phyloP scores from a whole-genome alignment of 64 coral and sea anemone genomes.

The Stichodactyla mertensii region DNA sequence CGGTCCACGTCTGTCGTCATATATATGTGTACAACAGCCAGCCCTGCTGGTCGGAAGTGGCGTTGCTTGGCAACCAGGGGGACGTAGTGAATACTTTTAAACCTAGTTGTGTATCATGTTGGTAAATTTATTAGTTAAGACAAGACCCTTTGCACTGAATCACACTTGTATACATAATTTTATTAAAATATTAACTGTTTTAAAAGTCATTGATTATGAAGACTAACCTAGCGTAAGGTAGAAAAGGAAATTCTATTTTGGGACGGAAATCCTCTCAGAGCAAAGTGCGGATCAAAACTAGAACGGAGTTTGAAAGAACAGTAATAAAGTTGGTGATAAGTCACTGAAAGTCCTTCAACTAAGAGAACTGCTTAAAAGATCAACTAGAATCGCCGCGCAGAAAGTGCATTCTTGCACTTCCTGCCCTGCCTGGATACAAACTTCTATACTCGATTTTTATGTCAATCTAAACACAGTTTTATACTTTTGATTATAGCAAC shows the following conservation, averaged over 20 bases:
- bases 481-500: constrained; percentile 5
- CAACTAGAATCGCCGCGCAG: too few species aligned
- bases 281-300: too few species aligned
- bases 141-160: not conserved
- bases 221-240: too few species aligned
- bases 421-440: not conserved
- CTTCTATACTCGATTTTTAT: not conserved
- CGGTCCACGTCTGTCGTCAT: not conserved
- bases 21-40: not conserved
- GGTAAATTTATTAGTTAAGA: not conserved
- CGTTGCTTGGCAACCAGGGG: not conserved
- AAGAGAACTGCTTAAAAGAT: too few species aligned
- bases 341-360: too few species aligned
- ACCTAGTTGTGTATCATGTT: not conserved
- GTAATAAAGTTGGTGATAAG: too few species aligned
- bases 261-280: too few species aligned
- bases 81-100: not conserved
- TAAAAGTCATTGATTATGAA: too few species aligned
- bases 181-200: not conserved
- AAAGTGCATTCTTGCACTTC: not conserved
- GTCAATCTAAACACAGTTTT: not conserved
- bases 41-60: not conserved
- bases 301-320: too few species aligned
- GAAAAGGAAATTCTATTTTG: too few species aligned
- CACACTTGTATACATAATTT: not conserved